Percentiles rank a stretch among this genome's conserved stretches.
Evolutionary conservation across 2,888 invertebrate genomes (phyloP).

Genomic region (Hypercompe scribonia): DNA sequence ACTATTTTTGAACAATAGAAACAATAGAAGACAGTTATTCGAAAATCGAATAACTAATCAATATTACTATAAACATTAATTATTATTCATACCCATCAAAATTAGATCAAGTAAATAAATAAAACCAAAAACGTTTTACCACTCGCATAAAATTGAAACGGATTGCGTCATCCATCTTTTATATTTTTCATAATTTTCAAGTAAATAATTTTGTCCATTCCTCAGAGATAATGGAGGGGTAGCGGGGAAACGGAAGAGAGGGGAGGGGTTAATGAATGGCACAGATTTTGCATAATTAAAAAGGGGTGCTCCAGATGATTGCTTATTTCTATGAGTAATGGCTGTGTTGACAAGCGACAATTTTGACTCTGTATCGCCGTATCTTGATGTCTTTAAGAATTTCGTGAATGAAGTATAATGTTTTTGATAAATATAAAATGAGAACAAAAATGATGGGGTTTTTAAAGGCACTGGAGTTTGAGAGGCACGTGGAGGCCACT

Average conservation of each 20-base stretch:
- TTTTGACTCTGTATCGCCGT: constrained; percentile 48
- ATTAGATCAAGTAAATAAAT: constrained; percentile 53
- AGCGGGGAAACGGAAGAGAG: constrained; percentile 25
- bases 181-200: constrained; percentile 77
- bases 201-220: constrained; percentile 77
- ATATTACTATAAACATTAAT: neutral
- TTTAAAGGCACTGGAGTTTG: constrained; percentile 1
- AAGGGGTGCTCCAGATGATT: constrained; percentile 78
- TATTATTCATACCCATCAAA: constrained; percentile 54
- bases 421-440: constrained; percentile 43
- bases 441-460: constrained; percentile 24
- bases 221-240: constrained; percentile 58
- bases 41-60: neutral
- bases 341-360: constrained; percentile 56
- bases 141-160: constrained; percentile 69
- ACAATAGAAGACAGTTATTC: too few species aligned
- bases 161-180: constrained; percentile 73
- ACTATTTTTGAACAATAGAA: too few species aligned
- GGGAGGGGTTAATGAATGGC: constrained; percentile 70
- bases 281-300: constrained; percentile 85
- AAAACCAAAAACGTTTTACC: constrained; percentile 47
- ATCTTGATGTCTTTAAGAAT: constrained; percentile 42
- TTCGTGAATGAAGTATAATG: constrained; percentile 38
- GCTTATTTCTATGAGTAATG: constrained; percentile 81
- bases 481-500: neutral